Evolutionary conservation across 2,113 vertebrate genomes (phyloP), one percentile per base, ranked within the genome.

Genomic region (Phylloscopus trochilus): DNA sequence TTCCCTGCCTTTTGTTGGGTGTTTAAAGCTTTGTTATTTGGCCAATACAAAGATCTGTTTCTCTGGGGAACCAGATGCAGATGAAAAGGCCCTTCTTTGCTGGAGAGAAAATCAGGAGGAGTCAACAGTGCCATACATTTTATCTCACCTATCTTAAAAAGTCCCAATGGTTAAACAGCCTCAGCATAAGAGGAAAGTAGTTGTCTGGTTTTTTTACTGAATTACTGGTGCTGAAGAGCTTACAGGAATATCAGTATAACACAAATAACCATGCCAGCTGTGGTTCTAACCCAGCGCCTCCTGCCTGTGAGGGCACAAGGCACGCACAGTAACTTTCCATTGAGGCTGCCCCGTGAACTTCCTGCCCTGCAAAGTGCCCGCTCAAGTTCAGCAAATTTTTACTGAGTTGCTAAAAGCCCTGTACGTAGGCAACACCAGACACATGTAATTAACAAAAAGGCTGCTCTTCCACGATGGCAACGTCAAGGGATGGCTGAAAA

Each of bases 321-420:
- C 31, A 49, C 0, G 12, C 51, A 43, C 23, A 30, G 47, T 24
- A 78, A 72, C 58, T 91, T 82, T 78, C 89, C 84, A 19, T 1
- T 14, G 56, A 63, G 64, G 43, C 53, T 2, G 3, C 35, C 5
- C 49, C 17, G 26, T 20, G 22, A 70, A 66, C 31, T 58, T 76
- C 58, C 59, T 90, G 74, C 55, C 62, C 67, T 85, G 63, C 49
- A 46, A 64, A 88, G 46, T 15, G 31, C 31, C 21, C 3, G 0
- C 52, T 44, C 8, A 63, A 22, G 13, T 56, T 94, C 20, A 46
- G 66, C 53, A 44, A 5, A 24, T 44, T 52, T 67, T 79, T 51
- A 22, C 26, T 4, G 30, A 77, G 18, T 2, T 51, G 30, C 59
- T 72, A 79, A 37, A 74, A 56, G 33, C 0, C 0, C 12, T 11